Evolutionary conservation across 1,140 invertebrate species (phyloP), one percentile per base, ranked within the genome.

Genomic region (Euschistus heros): DNA sequence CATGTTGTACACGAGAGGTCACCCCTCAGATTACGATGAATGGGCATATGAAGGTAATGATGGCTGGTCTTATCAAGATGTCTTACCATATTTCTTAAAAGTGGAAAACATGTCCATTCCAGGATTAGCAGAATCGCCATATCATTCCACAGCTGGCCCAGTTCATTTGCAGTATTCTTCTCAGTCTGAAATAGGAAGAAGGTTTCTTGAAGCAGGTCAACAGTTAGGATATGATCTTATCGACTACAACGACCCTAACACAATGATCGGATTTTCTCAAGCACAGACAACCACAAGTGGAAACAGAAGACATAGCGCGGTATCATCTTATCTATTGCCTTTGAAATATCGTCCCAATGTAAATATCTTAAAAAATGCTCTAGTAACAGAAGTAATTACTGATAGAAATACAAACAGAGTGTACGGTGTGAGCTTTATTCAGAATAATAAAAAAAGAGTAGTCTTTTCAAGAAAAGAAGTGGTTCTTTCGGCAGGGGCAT

Each of bases 1-100:
- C 2, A 91, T 94, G 88, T 75, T 90, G 1, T 88, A 91, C 71
- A 75, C 89, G 0, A 77, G 85, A 64, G 89, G 88, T 0, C 85
- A 87, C 72, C 76, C 78, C 7, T 71, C 71, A 55, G 84, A 86
- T 68, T 88, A 83, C 71, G 77, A 85, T 68, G 68, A 78, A 22
- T 91, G 88, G 86, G 80, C 80, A 63, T 70, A 68, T 0, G 62
- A 72, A 46, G 81, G 80, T 8, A 82, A 81, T 65, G 20, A 69
- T 33, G 80, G 79, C 37, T 81, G 86, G 87, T 79, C 69, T 14
- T 86, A 81, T 71, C 76, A 83, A 6, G 76, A 82, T 17, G 76
- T 84, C 0, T 68, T 82, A 0, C 80, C 78, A 0, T 84, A 81
- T 67, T 83, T 83, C 62, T 26, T 57, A 26, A 57, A 57, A 26